Conservation (phyloP, 2,113 vertebrate genomes). For the Sorex araneus region DNA sequence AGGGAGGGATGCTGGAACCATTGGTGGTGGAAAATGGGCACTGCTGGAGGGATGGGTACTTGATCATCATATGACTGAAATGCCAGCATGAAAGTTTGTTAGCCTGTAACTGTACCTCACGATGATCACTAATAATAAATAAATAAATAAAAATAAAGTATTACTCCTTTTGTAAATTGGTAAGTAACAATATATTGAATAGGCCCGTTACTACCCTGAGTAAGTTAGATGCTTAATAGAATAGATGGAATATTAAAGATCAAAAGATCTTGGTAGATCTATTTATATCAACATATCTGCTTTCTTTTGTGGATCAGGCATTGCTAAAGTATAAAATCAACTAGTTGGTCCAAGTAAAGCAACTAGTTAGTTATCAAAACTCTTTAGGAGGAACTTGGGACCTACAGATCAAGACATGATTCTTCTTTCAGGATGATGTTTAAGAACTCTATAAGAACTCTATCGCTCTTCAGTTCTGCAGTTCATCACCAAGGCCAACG, state of each 20-base stretch:
- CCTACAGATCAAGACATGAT: neutral
- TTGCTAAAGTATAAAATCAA: slow-evolving; percentile 35
- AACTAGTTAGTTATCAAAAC: neutral
- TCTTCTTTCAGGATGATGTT: slow-evolving; percentile 35
- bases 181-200: neutral
- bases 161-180: slow-evolving; percentile 1
- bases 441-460: slow-evolving; percentile 57
- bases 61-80: too few species aligned
- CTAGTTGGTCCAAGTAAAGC: slow-evolving; percentile 17
- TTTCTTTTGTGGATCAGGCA: neutral
- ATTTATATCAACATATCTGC: neutral
- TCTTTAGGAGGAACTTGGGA: neutral
- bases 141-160: too few species aligned
- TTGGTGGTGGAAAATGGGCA: too few species aligned
- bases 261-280: neutral
- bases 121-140: too few species aligned
- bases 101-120: too few species aligned
- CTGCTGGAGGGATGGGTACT: too few species aligned
- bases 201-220: neutral
- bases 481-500: slow-evolving; percentile 44
- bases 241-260: neutral
- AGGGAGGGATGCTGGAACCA: too few species aligned
- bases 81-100: too few species aligned
- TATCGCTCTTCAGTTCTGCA: slow-evolving; percentile 32
- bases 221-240: neutral